Conservation (phyloP, 2,113 vertebrate species). For the Lepus americanus region DNA sequence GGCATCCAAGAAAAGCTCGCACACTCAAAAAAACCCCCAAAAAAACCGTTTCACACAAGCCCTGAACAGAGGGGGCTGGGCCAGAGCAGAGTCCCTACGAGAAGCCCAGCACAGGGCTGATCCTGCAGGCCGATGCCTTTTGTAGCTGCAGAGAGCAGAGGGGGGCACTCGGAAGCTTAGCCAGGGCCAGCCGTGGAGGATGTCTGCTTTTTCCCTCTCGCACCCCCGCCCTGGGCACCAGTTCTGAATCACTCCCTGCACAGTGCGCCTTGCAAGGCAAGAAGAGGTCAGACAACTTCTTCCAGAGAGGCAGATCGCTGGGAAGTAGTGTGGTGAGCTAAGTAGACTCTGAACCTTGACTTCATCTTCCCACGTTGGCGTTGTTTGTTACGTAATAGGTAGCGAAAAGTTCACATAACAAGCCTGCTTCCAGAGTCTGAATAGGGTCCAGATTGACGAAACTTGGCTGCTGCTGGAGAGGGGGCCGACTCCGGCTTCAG, state of each 20-base stretch:
- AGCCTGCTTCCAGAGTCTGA: background rate
- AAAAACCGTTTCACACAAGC: background rate
- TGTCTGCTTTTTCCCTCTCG: background rate
- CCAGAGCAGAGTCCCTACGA: background rate
- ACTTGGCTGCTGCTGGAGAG: background rate
- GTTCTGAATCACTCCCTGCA: background rate
- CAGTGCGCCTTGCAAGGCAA: background rate
- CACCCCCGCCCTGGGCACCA: background rate
- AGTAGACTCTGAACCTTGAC: background rate
- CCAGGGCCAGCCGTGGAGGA: background rate
- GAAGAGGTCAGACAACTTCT: background rate
- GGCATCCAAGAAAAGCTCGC: background rate
- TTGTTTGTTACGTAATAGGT: background rate
- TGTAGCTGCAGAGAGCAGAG: background rate
- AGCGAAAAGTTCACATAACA: background rate
- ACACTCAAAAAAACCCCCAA: too few relatives aligned
- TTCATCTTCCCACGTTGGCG: background rate
- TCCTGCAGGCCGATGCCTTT: background rate
- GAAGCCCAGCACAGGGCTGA: background rate
- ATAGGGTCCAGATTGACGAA: background rate
- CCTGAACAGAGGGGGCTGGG: background rate
- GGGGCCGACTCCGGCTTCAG: background rate
- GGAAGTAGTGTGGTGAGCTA: background rate
- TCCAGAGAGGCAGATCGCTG: background rate
- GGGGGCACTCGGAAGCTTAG: background rate